Evolutionary conservation across 2,797 vertebrate species (phyloP), one percentile per base, ranked within the genome.

Genomic region (Leucoraja ocellata): DNA sequence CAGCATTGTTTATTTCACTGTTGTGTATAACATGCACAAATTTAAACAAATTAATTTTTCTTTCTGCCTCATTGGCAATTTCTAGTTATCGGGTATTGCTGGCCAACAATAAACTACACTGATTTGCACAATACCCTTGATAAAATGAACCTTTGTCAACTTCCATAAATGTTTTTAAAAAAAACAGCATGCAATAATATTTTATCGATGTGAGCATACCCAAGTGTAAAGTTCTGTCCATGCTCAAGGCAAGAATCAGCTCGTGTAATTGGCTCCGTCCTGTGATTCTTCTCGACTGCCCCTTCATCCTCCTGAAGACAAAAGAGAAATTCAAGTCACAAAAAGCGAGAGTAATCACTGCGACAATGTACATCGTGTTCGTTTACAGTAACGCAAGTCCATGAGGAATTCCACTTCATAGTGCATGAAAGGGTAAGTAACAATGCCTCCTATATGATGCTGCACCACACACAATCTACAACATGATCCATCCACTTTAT

Each of bases 251-350:
- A 96, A 23, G 98, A 97, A 95, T 99, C 98, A 0, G 98, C 98
- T 78, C 99, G 97, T 93, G 98, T 98, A 91, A 99, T 96, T 1
- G 98, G 98, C 94, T 99, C 98, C 80, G 98, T 98, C 93, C 98
- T 96, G 93, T 98, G 97, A 90, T 96, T 98, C 93, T 98, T 95
- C 63, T 96, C 96, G 86, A 97, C 97, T 36, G 95, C 79, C 46
- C 95, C 96, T 91, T 98, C 98, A 92, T 99, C 98, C 94, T 98
- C 95, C 97, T 97, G 93, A 9, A 93, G 4, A 14, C 18, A 54
- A 8, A 54, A n/a, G 74, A 39, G 93, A 90, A 94, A 93, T 74
- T 91, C 32, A 68, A 76, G 68, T 92, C 71, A 92, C 39, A 76
- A 92, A 46, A 28, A 8, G 71, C 16, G 16, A 74, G 32, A 36